phyloP scores from a whole-genome alignment of 1,140 invertebrate species.

The Latrodectus geometricus region DNA sequence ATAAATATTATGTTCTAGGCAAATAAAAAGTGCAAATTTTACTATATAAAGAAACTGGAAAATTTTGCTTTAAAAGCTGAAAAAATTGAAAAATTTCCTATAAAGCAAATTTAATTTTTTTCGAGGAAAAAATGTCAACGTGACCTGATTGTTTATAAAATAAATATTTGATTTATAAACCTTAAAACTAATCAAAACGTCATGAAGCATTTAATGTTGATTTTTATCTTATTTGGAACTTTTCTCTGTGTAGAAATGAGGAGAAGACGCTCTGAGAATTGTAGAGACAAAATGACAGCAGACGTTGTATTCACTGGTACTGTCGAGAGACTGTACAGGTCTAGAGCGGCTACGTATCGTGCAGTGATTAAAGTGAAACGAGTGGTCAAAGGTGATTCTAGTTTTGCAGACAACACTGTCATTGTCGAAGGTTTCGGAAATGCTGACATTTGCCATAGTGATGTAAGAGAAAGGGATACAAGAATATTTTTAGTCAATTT shows the following conservation, averaged over 20 bases:
- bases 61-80: no score
- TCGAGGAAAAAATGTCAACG: not conserved
- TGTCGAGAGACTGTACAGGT: constrained; percentile 64
- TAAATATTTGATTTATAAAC: not conserved
- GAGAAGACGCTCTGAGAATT: constrained; percentile 31
- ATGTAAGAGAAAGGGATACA: constrained; percentile 53
- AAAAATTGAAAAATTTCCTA: no score
- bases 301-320: constrained; percentile 68
- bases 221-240: not conserved
- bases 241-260: not conserved
- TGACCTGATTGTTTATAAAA: not conserved
- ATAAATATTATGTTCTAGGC: no score
- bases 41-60: no score
- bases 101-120: no score
- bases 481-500: constrained; percentile 62
- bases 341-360: constrained; percentile 61
- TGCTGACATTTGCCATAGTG: constrained; percentile 58
- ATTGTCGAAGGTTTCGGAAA: constrained; percentile 64
- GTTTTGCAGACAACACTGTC: constrained; percentile 62
- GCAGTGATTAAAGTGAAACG: constrained; percentile 64
- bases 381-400: constrained; percentile 56
- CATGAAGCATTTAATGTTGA: not conserved
- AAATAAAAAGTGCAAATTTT: no score
- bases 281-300: constrained; percentile 63
- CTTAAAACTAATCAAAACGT: not conserved